phyloP scores from a whole-genome alignment of 2,113 vertebrate species.

The Enhydra lutris region DNA sequence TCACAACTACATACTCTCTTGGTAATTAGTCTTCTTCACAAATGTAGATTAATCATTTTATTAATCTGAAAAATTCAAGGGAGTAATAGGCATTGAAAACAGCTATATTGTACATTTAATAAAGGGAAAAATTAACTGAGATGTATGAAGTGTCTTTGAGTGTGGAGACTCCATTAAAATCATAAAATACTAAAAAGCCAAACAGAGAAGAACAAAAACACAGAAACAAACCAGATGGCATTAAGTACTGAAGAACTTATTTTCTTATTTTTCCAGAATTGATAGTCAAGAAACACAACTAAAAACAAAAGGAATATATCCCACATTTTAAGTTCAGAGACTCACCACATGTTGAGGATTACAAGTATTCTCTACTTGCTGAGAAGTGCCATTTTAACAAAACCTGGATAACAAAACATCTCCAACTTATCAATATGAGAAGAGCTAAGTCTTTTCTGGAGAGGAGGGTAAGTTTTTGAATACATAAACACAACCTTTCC shows the following conservation, averaged over 20 bases:
- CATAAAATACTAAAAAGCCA: not conserved
- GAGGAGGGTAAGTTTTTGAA: not conserved
- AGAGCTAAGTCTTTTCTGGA: not conserved
- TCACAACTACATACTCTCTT: not conserved
- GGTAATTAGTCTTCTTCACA: not conserved
- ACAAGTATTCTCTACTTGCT: not conserved
- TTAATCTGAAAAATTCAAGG: conserved; percentile 20
- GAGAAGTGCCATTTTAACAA: not conserved
- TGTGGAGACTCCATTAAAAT: not conserved
- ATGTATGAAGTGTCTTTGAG: not conserved
- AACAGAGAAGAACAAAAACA: not conserved
- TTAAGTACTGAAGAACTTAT: not conserved
- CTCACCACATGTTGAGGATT: not conserved
- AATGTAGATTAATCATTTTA: not conserved
- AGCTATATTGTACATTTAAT: not conserved
- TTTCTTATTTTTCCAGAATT: not conserved
- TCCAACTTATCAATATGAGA: not conserved
- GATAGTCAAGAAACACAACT: not conserved
- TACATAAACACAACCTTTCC: not conserved
- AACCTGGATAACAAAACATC: not conserved
- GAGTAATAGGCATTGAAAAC: not conserved
- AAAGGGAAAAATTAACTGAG: not conserved
- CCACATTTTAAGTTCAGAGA: not conserved
- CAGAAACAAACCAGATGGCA: not conserved
- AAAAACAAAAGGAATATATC: not conserved